Evolutionary conservation across 1,140 invertebrate species (phyloP).

Genomic region (Leucophenga varia): DNA sequence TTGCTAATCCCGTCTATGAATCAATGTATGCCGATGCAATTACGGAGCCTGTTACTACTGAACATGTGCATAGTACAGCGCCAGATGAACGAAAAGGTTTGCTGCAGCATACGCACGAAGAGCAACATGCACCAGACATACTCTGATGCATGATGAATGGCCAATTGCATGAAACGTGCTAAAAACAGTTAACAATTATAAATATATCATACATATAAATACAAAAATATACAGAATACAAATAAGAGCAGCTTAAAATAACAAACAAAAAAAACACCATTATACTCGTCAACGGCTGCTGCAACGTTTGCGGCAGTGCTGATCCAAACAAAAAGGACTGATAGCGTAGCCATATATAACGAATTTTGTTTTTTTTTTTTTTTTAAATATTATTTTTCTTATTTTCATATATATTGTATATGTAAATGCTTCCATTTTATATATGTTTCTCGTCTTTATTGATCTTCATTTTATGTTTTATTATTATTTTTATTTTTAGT

Average conservation of each 20-base stretch:
- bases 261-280: no score
- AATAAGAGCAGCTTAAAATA: conserved; percentile 22
- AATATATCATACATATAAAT: conserved; percentile 7
- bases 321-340: conserved; percentile 31
- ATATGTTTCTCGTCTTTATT: conserved; percentile 32
- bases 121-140: conserved; percentile 50
- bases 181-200: conserved; percentile 19
- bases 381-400: background rate
- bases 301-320: background rate
- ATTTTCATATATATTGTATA: background rate
- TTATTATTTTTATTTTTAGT: conserved; percentile 14
- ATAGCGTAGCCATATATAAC: conserved; percentile 50
- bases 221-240: conserved; percentile 10
- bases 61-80: conserved; percentile 42
- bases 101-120: conserved; percentile 51
- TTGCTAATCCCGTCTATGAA: conserved; percentile 84
- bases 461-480: background rate
- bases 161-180: conserved; percentile 34
- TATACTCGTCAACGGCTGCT: background rate
- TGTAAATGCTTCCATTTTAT: conserved; percentile 8
- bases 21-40: conserved; percentile 67
- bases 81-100: conserved; percentile 50
- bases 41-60: conserved; percentile 35
- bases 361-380: conserved; percentile 26
- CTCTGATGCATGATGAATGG: conserved; percentile 55